Base-by-base conservation (phyloP, 1,140 invertebrate genomes). In the Heterodera carotae region DNA sequence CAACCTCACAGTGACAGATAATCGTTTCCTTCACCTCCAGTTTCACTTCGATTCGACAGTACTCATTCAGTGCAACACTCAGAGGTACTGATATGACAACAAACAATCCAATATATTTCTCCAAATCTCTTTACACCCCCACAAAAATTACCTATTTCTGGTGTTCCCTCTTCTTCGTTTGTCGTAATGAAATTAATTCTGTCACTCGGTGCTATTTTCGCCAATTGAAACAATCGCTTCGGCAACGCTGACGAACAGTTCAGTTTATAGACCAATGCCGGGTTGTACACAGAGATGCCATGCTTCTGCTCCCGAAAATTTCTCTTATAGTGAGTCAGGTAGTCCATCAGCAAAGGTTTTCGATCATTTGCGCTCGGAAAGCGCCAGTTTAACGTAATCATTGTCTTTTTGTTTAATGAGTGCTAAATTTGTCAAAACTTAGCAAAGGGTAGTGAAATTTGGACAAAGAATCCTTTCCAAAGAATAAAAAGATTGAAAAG, bases 351-450 rank as follows among this genome's bases (percentile, higher is more conserved):
- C 25, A 78, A 39, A 27, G 62, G 62, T 29, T 66, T 66, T 66
- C 62, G n/a, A 10, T 34, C 22, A n/a, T 31, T 66, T 15, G 22
- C 22, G 12, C 31, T 6, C 33, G 62, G 62, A 34, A 66, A 66
- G 7, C 62, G 62, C 62, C 62, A 66, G 62, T 12, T 31, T 27
- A 66, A 34, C 12, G 62, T 66, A 2, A 66, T 66, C 62, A 66
- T 66, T 0, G 2, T 66, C 18, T 81, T 78, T 67, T 78, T 78
- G 79, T 78, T 78, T 10, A 79, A 25, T 53, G 80, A 36, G 53
- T 78, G 76, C 76, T 78, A 25, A 77, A 77, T 22, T n/a, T 29
- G 22, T 66, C 3, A 34, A 75, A 5, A 76, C n/a, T 6, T 6
- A 31, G 12, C 76, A 75, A 76, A 62, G 12, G 15, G 25, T 33